These are phyloP conservation scores for Falco concolor DNA, from an alignment of 2,797 vertebrate species.

Conservation along the genomic window DNA sequence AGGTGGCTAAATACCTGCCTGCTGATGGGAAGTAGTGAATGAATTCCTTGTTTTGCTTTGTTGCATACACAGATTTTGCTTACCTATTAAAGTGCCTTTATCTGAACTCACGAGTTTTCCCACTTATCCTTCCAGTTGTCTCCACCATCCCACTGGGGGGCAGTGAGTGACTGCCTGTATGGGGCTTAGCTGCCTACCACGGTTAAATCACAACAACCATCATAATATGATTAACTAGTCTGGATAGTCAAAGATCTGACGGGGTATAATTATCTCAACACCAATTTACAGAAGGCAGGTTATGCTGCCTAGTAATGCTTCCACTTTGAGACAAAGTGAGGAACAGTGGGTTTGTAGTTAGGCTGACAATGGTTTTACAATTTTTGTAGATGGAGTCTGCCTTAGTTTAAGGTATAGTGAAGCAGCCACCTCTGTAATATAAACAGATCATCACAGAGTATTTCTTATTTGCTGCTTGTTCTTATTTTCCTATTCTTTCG, in stretches of 20 bases:
- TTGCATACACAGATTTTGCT: neutral
- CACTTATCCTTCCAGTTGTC: neutral
- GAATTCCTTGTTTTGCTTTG: neutral
- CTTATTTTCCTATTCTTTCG: neutral
- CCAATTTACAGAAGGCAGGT: neutral
- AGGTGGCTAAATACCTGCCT: neutral
- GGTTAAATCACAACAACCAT: neutral
- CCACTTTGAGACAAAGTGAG: neutral
- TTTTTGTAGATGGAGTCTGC: neutral
- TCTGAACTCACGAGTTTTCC: neutral
- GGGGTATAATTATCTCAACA: neutral
- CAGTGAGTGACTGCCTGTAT: neutral
- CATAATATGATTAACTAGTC: neutral
- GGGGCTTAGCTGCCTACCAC: neutral
- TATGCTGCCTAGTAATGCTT: neutral
- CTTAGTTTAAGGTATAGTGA: neutral
- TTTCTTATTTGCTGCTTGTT: neutral
- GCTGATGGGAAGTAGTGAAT: neutral
- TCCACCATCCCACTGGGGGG: rapidly evolving
- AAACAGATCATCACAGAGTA: neutral
- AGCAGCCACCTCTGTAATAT: neutral
- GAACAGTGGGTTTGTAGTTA: neutral
- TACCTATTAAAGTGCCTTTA: neutral
- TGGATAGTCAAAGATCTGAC: neutral
- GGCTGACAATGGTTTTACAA: neutral